Conservation (phyloP, 2,113 vertebrate genomes). For the Daboia siamensis region DNA sequence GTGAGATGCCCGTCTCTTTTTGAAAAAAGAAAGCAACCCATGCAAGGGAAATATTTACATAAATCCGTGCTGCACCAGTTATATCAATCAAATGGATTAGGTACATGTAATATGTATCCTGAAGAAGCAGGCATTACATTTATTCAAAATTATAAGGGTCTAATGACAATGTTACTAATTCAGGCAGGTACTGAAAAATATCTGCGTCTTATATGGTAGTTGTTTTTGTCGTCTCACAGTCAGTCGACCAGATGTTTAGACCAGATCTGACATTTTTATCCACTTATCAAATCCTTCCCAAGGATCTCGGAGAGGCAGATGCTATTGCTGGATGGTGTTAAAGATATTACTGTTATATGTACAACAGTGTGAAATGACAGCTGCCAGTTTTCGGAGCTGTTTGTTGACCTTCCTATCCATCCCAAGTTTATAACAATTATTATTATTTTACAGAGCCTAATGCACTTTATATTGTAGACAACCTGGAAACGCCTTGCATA, state of each 20-base stretch:
- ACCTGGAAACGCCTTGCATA: not conserved
- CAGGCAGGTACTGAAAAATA: not conserved
- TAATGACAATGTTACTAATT: not conserved
- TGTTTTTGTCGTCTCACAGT: not conserved
- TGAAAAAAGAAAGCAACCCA: not conserved
- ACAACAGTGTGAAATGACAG: not conserved
- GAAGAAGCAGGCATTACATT: not conserved
- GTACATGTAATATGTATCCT: no score
- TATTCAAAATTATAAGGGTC: not conserved
- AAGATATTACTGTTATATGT: not conserved
- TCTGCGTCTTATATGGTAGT: not conserved
- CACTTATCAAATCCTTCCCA: not conserved
- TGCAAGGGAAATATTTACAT: not conserved
- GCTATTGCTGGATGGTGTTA: not conserved
- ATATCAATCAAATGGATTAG: not conserved
- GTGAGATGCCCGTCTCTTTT: not conserved
- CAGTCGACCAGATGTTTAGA: not conserved
- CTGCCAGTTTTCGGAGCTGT: not conserved
- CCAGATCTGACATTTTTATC: not conserved
- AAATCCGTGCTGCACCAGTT: not conserved
- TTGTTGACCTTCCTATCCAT: not conserved
- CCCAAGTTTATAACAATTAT: not conserved
- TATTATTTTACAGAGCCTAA: not conserved
- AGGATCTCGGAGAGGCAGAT: not conserved
- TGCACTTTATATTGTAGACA: not conserved